Conservation (phyloP, 2,797 vertebrate genomes). For the Kryptopterus vitreolus region DNA sequence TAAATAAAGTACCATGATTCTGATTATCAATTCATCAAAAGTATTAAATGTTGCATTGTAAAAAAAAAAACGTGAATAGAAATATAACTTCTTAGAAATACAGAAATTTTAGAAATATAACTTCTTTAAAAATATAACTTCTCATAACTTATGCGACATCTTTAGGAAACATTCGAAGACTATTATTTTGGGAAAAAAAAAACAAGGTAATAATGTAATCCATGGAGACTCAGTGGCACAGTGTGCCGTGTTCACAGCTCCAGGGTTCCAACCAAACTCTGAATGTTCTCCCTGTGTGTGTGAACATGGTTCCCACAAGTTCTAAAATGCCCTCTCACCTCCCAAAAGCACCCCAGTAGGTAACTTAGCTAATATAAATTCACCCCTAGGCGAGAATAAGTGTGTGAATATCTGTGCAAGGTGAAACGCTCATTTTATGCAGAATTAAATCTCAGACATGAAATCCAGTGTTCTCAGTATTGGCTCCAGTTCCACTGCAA, state of each 20-base stretch:
- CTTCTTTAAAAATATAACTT: neutral
- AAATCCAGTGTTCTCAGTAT: too few relatives aligned
- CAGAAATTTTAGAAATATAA: neutral
- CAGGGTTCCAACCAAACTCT: neutral
- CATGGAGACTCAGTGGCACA: neutral
- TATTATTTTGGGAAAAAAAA: neutral
- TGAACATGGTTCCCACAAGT: neutral
- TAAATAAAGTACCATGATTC: neutral
- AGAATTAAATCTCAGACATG: neutral
- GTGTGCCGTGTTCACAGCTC: neutral
- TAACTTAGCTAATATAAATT: neutral
- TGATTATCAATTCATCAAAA: neutral
- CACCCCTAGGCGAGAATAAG: neutral
- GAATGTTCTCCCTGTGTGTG: neutral
- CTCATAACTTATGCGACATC: neutral
- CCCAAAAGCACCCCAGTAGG: neutral
- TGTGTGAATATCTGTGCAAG: neutral
- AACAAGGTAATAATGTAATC: neutral
- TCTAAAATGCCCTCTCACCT: neutral
- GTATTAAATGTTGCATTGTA: neutral
- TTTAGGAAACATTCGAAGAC: neutral
- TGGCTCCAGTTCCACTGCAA: neutral
- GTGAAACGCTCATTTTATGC: neutral
- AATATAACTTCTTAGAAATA: neutral
- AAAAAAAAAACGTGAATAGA: too few relatives aligned